A percentile compares a stretch with the other conserved stretches of the same genome.
These are phyloP conservation scores for Ormyrus pomaceus DNA, from an alignment of 2,888 invertebrate genomes.

Conservation along the genomic window DNA sequence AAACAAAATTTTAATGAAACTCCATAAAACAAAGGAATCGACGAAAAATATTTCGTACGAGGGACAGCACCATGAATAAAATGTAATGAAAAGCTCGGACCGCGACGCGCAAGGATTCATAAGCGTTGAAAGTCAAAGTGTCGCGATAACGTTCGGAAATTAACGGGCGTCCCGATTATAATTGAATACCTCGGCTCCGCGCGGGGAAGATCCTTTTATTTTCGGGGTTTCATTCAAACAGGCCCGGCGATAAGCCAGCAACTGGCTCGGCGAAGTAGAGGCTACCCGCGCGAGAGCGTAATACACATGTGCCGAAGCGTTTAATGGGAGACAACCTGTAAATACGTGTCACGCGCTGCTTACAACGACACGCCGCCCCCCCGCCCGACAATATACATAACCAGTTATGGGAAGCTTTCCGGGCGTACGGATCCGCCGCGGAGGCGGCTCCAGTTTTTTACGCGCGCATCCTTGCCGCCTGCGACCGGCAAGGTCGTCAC, in stretches of 20 bases:
- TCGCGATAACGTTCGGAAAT: too few relatives aligned
- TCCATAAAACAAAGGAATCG: too few relatives aligned
- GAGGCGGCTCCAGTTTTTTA: neutral
- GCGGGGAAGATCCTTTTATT: slow-evolving; percentile 13
- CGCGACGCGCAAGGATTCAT: too few relatives aligned
- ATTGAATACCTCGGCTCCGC: too few relatives aligned
- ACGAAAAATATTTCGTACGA: too few relatives aligned
- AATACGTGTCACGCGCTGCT: slow-evolving; percentile 62
- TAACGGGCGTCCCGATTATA: too few relatives aligned
- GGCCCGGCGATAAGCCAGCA: slow-evolving; percentile 1
- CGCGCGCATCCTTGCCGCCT: neutral
- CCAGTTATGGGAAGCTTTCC: slow-evolving; percentile 60
- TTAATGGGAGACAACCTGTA: slow-evolving; percentile 61
- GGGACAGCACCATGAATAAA: too few relatives aligned
- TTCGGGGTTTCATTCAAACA: slow-evolving; percentile 30
- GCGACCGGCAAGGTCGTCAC: slow-evolving; percentile 22
- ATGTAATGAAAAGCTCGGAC: too few relatives aligned
- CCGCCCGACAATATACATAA: slow-evolving; percentile 63
- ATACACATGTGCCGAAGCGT: slow-evolving; percentile 13
- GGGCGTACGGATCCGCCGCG: too few relatives aligned
- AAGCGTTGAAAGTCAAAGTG: too few relatives aligned
- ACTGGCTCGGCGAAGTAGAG: neutral
- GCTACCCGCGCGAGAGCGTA: neutral
- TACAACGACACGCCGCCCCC: neutral
- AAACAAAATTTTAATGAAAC: too few relatives aligned